These are phyloP conservation scores for Machaerirhynchus nigripectus DNA, from an alignment of 2,113 vertebrate species.

Conservation along the genomic window DNA sequence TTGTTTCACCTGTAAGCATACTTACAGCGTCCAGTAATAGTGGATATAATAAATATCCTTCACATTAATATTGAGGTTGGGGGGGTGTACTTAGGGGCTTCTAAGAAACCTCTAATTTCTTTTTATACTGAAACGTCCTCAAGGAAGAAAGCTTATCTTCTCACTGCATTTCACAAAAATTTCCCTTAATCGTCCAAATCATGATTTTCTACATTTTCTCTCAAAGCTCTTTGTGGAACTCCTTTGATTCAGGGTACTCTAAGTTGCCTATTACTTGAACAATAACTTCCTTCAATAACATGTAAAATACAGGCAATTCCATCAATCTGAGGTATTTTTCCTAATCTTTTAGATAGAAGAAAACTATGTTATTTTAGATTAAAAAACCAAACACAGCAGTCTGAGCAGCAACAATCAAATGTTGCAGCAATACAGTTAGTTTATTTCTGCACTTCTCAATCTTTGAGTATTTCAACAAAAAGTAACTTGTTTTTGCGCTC, in stretches of 20 bases:
- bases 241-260: not conserved
- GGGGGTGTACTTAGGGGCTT: not conserved
- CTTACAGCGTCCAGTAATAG: not conserved
- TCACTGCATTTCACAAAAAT: not conserved
- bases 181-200: not conserved
- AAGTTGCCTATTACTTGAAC: not conserved
- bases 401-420: not conserved
- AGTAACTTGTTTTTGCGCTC: not conserved
- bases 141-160: not conserved
- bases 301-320: not conserved
- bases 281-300: not conserved
- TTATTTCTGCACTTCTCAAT: not conserved
- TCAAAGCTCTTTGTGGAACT: not conserved
- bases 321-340: not conserved
- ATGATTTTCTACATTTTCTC: not conserved
- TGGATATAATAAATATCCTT: not conserved
- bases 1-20: not conserved
- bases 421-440: not conserved
- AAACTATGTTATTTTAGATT: not conserved
- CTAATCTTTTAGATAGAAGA: not conserved
- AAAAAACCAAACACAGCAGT: not conserved
- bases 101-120: not conserved
- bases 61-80: not conserved
- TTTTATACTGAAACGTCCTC: not conserved
- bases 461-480: not conserved